A percentile compares a stretch with the other conserved stretches of the same genome.
These are phyloP conservation scores for Hirtodrosophila cameraria DNA, from an alignment of 2,888 invertebrate species.

Conservation along the genomic window DNA sequence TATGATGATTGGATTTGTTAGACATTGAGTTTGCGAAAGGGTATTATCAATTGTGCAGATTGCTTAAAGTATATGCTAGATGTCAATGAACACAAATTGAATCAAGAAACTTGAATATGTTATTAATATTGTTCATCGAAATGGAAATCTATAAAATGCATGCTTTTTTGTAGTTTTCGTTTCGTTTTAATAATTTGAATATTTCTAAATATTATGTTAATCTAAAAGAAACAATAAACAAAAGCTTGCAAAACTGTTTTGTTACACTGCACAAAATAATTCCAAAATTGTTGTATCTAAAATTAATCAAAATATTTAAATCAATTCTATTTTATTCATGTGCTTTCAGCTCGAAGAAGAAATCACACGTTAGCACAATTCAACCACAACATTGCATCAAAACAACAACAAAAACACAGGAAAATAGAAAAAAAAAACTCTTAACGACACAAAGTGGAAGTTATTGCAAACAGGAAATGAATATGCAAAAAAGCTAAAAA, in stretches of 20 bases:
- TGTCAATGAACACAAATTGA: too few species aligned
- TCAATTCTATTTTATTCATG: neutral
- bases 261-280: neutral
- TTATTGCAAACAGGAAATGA: conserved; percentile 66
- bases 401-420: conserved; percentile 13
- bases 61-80: too few species aligned
- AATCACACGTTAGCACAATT: neutral
- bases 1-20: conserved; percentile 35
- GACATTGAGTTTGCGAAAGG: neutral
- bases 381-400: neutral
- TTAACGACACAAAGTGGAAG: conserved; percentile 36
- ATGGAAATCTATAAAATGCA: too few species aligned
- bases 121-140: too few species aligned
- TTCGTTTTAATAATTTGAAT: too few species aligned
- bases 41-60: neutral
- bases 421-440: conserved; percentile 22
- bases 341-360: conserved; percentile 20
- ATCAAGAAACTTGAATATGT: too few species aligned
- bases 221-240: too few species aligned
- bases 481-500: conserved; percentile 71
- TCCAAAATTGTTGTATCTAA: neutral
- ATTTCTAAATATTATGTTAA: too few species aligned
- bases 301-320: neutral
- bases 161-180: too few species aligned
- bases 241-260: too few species aligned